These are phyloP conservation scores for Cerceris ruficornis DNA, from an alignment of 2,888 invertebrate genomes.

Conservation along the genomic window DNA sequence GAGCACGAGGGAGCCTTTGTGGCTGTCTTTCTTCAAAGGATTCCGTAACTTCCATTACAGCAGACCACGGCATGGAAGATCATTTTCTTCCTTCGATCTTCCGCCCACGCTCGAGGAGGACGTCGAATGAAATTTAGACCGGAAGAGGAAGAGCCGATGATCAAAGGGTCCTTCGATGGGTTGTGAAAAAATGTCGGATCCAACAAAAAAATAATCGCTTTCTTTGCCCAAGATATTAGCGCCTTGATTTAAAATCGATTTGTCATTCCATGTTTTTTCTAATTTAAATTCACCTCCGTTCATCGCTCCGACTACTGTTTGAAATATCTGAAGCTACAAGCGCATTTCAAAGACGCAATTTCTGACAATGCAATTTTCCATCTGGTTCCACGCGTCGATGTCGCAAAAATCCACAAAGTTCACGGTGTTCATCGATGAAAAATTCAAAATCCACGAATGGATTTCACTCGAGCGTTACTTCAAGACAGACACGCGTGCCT, in stretches of 20 bases:
- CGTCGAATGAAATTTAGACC: not conserved
- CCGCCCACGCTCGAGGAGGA: conserved; percentile 9
- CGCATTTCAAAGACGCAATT: too few relatives aligned
- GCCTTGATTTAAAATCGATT: not conserved
- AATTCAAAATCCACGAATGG: too few relatives aligned
- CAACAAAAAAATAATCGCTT: conserved; percentile 4
- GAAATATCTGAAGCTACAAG: too few relatives aligned
- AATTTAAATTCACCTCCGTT: too few relatives aligned
- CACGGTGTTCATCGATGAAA: too few relatives aligned
- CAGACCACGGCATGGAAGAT: conserved; percentile 1
- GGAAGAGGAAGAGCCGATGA: conserved; percentile 21
- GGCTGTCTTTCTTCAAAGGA: conserved; percentile 5
- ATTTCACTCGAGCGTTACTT: not conserved
- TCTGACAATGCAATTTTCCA: too few relatives aligned
- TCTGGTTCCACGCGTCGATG: too few relatives aligned
- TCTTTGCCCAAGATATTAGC: not conserved
- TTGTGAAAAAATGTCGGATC: conserved; percentile 22
- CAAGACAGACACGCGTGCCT: not conserved
- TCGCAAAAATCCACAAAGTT: too few relatives aligned
- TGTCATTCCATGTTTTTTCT: not conserved
- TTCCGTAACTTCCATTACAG: conserved; percentile 36
- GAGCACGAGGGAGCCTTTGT: not conserved
- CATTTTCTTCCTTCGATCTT: conserved; percentile 18
- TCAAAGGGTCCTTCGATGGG: conserved; percentile 36
- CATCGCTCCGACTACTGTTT: too few relatives aligned